A percentile compares a stretch with the other conserved stretches of the same genome.
These are phyloP conservation scores for Sinonovacula constricta DNA, from an alignment of 1,140 invertebrate species.

Conservation along the genomic window DNA sequence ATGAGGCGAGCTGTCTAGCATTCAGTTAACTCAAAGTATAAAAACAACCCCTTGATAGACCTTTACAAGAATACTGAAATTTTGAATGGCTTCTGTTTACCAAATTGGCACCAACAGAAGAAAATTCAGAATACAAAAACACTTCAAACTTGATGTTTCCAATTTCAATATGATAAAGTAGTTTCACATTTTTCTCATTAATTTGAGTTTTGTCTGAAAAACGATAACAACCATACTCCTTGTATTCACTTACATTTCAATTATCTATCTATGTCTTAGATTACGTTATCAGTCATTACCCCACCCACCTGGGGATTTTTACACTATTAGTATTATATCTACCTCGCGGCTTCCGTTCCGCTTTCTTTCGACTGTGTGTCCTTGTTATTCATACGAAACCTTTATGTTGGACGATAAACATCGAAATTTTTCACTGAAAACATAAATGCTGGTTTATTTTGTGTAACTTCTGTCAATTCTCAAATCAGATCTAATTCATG, in stretches of 20 bases:
- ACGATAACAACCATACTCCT: neutral
- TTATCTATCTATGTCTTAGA: too few relatives aligned
- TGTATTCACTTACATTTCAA: neutral
- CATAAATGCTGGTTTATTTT: too few relatives aligned
- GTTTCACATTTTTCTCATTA: neutral
- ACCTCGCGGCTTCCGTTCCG: conserved; percentile 73
- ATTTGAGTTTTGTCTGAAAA: neutral
- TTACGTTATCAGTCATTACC: conserved; percentile 19
- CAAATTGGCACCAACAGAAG: too few relatives aligned
- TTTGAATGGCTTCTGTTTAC: too few relatives aligned
- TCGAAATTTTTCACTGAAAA: too few relatives aligned
- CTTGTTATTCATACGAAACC: conserved; percentile 71
- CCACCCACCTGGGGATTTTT: conserved; percentile 7
- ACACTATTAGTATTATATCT: conserved; percentile 17
- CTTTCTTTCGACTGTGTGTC: conserved; percentile 40
- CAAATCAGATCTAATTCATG: too few relatives aligned
- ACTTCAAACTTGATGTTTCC: neutral
- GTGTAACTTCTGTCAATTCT: too few relatives aligned
- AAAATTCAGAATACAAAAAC: neutral
- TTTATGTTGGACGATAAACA: too few relatives aligned
- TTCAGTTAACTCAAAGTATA: too few relatives aligned
- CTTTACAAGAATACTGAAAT: too few relatives aligned
- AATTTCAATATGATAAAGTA: neutral
- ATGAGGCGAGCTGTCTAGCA: too few relatives aligned
- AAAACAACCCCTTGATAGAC: too few relatives aligned